Base-by-base conservation (phyloP, 2,888 invertebrate species). In the Fragum fragum region DNA sequence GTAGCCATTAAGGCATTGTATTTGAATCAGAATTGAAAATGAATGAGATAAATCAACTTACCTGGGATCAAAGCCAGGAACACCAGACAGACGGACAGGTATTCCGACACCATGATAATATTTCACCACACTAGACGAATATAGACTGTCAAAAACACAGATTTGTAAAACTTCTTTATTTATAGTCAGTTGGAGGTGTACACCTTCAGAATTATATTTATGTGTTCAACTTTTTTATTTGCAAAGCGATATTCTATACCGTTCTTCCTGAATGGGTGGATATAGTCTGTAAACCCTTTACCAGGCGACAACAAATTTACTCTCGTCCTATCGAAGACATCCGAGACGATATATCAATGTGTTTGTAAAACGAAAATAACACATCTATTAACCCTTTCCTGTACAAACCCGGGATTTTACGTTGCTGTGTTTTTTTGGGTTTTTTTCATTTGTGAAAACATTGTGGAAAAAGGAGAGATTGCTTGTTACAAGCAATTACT, bases 51-150 rank as follows among this genome's bases (percentile, higher is more conserved):
- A n/a, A n/a, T 52, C n/a, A 21, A 63, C 63, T 63, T 28, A 63
- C 63, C 63, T 63, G 63, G 63, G 14, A 63, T 18, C 18, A 32
- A n/a, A 32, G n/a, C 23, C 36, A 63, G 63, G 1, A 63, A n/a
- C 1, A 63, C 63, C 14, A 63, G 11, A 32, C 63, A 63, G n/a
- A 32, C 32, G 28, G n/a, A 28, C 63, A 63, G 21, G 14, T 16
- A 28, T 2, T 18, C 63, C 63, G 63, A 63, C 23, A 63, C 9
- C 63, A 63, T 63, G 63, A 32, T 63, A 16, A 63, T 63, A 28
- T 32, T 29, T 28, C 63, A 32, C 63, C 26, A n/a, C n/a, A 47
- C 14, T 14, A 47, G n/a, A 47, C 47, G n/a, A 14, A 26, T 16
- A 26, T 26, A 28, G 11, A 57, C 26, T 14, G 57, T 57, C 26